Base-by-base conservation (phyloP, 2,888 invertebrate species). In the Temnothorax rugatulus region DNA sequence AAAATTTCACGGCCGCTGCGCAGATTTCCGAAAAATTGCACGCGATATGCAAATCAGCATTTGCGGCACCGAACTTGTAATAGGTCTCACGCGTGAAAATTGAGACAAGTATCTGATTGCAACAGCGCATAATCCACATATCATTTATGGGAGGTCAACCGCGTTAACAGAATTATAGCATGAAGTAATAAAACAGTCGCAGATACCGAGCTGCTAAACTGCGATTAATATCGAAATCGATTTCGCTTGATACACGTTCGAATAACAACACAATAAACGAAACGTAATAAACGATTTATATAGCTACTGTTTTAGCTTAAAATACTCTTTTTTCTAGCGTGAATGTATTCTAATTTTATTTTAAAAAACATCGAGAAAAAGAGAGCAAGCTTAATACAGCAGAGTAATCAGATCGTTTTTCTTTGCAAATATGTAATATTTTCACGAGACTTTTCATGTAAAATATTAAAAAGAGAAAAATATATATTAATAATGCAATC, bases 91-190 rank as follows among this genome's bases (percentile, higher is more conserved):
- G 5, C 18, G 4, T 63, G 50, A 63, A 64, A 77, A 77, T 66
- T 63, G 54, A 63, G n/a, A 54, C n/a, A 54, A 66, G 38, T 77
- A 44, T 13, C 41, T 21, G 54, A 25, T 77, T 77, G 66, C 54
- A 66, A 66, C 25, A 54, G 29, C 54, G 41, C 25, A 54, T 41
- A 21, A 25, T 11, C 38, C 13, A 64, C 25, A 44, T 54, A 47
- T 66, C 44, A 54, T 50, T 41, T 50, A 21, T 66, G 25, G 41
- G 52, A 66, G 54, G 52, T 76, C 52, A 76, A 64, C 38, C 44
- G 54, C 52, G 9, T 18, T 54, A 57, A 44, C 54, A 77, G 25
- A 54, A 66, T 52, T 77, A 77, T n/a, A 0, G 66, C 9, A 66
- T 66, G 54, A 15, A 5, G 21, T 66, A 57, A 68, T 77, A 66